A percentile compares a stretch with the other conserved stretches of the same genome.
Conservation (phyloP, 2,113 vertebrate species). For the Psittacula cyanocephala region DNA sequence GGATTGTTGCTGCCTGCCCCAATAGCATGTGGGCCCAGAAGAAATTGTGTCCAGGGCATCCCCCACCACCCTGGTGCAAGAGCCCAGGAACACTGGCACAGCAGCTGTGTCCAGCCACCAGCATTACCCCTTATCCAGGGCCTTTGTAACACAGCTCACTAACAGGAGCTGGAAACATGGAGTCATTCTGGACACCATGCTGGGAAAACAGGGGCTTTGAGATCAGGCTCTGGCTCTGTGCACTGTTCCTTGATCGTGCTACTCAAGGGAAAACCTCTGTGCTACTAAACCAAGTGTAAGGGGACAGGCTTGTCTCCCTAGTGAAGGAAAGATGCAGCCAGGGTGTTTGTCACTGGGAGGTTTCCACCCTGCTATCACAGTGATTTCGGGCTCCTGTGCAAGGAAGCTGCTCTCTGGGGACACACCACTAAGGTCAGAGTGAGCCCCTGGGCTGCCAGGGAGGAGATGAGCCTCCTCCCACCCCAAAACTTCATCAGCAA, state of each 20-base stretch:
- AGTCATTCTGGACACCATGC: accelerated
- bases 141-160: not conserved
- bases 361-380: not conserved
- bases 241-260: not conserved
- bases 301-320: not conserved
- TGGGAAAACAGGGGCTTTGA: not conserved
- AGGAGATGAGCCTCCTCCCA: not conserved
- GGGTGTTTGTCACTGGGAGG: not conserved
- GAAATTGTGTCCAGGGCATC: not conserved
- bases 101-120: accelerated
- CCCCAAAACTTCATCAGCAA: not conserved
- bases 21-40: accelerated
- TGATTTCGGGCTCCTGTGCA: accelerated
- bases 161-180: not conserved
- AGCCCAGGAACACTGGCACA: not conserved
- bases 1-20: not conserved
- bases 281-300: not conserved
- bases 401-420: not conserved
- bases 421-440: accelerated
- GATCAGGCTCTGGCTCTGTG: not conserved
- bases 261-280: not conserved
- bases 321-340: accelerated
- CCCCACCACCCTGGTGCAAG: accelerated
- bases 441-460: not conserved
- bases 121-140: accelerated